Percentiles rank a stretch among this genome's conserved stretches.
These are phyloP conservation scores for Erpetoichthys calabaricus DNA, from an alignment of 2,797 vertebrate species.

Conservation along the genomic window DNA sequence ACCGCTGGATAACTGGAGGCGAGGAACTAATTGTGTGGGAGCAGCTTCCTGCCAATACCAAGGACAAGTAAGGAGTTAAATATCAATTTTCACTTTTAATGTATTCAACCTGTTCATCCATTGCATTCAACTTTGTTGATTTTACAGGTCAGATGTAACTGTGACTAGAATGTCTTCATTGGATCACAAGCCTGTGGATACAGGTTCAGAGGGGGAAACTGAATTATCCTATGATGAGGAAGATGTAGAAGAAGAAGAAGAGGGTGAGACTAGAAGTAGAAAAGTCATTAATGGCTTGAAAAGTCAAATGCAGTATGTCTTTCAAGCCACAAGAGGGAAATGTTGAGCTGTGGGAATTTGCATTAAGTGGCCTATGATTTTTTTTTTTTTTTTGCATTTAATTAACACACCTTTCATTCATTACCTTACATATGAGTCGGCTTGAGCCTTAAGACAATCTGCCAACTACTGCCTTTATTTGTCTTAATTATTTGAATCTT, in stretches of 20 bases:
- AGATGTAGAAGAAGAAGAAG: constrained; percentile 34
- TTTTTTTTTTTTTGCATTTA: too few species aligned
- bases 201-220: constrained; percentile 40
- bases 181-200: constrained; percentile 35
- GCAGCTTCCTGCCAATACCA: constrained; percentile 46
- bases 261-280: constrained; percentile 29
- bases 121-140: too few species aligned
- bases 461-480: constrained; percentile 12
- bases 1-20: constrained; percentile 61
- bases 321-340: too few species aligned
- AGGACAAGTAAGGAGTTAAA: constrained; percentile 38
- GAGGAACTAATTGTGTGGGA: constrained; percentile 53
- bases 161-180: constrained; percentile 40
- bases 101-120: too few species aligned
- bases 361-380: too few species aligned
- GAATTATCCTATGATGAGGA: not conserved
- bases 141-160: constrained; percentile 49
- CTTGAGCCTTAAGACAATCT: not conserved
- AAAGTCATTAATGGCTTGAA: constrained; percentile 15
- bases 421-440: too few species aligned
- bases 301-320: too few species aligned
- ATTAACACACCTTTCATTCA: too few species aligned
- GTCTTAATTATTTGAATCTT: constrained; percentile 11
- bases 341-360: too few species aligned
- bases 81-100: too few species aligned